phyloP scores from a whole-genome alignment of 2,888 invertebrate species.

The Chloroclysta siterata region DNA sequence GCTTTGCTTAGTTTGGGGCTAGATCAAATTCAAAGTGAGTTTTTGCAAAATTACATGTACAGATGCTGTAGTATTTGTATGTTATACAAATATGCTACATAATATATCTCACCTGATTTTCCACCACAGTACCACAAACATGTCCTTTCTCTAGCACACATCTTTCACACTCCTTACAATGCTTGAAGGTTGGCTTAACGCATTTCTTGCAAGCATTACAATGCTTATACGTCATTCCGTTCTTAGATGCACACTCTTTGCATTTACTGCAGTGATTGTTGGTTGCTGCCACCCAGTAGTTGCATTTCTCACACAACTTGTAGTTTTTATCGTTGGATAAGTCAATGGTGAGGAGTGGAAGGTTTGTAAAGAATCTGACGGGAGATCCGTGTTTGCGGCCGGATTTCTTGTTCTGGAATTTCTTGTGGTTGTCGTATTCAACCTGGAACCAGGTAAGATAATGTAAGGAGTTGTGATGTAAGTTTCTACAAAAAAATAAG shows the following conservation, averaged over 20 bases:
- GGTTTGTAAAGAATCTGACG: constrained; percentile 94
- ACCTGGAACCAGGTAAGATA: constrained; percentile 79
- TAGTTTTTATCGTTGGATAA: constrained; percentile 87
- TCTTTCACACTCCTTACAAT: constrained; percentile 89
- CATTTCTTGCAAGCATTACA: constrained; percentile 91
- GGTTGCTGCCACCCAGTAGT: constrained; percentile 84
- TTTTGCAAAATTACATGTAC: too few relatives aligned
- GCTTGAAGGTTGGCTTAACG: constrained; percentile 93
- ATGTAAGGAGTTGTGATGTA: too few relatives aligned
- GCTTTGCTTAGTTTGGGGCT: too few relatives aligned
- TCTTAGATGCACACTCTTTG: constrained; percentile 77
- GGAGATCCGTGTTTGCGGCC: constrained; percentile 92
- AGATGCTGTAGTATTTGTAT: too few relatives aligned
- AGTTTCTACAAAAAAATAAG: too few relatives aligned
- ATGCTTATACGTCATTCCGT: constrained; percentile 89
- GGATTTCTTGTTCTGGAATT: constrained; percentile 87
- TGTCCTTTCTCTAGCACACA: constrained; percentile 83
- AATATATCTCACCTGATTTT: constrained; percentile 64
- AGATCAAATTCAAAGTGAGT: too few relatives aligned
- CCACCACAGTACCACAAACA: constrained; percentile 66
- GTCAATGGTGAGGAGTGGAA: constrained; percentile 82
- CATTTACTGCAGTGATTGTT: constrained; percentile 77
- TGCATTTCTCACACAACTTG: constrained; percentile 89
- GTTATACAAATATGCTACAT: too few relatives aligned
- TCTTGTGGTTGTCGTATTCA: constrained; percentile 91